phyloP scores from a whole-genome alignment of 2,888 invertebrate genomes.

The Omphaloscelis lunosa region DNA sequence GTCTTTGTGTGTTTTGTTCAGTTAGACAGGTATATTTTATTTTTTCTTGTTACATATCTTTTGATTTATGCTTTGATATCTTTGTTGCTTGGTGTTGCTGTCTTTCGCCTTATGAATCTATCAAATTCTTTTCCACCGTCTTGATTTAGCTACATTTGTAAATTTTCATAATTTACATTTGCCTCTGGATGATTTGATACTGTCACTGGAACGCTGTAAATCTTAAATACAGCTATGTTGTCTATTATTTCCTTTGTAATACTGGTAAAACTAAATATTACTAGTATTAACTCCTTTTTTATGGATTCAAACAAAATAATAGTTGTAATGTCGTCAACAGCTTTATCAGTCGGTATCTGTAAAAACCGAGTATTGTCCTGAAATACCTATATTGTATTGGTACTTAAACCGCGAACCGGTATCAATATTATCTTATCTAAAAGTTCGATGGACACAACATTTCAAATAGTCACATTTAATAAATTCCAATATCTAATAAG shows the following conservation, averaged over 20 bases:
- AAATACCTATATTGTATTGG: background rate
- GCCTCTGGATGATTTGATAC: background rate
- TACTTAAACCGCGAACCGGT: slow-evolving; percentile 14
- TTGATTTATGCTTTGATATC: background rate
- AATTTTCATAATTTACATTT: background rate
- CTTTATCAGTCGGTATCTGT: background rate
- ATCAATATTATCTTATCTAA: slow-evolving; percentile 25
- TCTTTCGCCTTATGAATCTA: background rate
- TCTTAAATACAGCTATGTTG: background rate
- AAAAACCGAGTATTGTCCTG: background rate
- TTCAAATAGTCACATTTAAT: background rate
- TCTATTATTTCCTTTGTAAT: background rate
- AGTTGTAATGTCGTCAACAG: background rate
- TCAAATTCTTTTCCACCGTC: background rate
- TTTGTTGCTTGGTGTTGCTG: background rate
- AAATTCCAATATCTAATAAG: slow-evolving; percentile 2
- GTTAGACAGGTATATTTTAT: background rate
- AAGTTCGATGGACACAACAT: slow-evolving; percentile 45
- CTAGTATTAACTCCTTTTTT: background rate
- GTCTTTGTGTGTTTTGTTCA: slow-evolving; percentile 30
- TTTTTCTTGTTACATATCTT: background rate
- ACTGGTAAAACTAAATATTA: background rate
- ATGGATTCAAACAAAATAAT: background rate
- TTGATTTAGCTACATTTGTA: background rate
- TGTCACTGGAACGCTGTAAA: background rate